Conservation (phyloP, 2,113 vertebrate genomes). For the Strix uralensis region DNA sequence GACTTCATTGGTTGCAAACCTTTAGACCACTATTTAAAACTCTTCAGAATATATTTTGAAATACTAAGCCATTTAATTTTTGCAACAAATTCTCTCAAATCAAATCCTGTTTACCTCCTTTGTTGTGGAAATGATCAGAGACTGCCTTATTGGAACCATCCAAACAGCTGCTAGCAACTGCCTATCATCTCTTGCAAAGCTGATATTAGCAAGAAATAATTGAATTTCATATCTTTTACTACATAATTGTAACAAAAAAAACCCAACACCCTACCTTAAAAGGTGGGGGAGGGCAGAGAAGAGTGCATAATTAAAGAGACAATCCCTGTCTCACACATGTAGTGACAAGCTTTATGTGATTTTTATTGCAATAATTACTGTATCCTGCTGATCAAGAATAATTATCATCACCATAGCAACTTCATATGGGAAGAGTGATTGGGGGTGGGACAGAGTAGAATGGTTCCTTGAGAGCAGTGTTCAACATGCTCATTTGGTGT, state of each 20-base stretch:
- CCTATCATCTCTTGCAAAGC: neutral
- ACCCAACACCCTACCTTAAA: neutral
- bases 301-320: conserved; percentile 30
- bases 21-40: neutral
- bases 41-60: neutral
- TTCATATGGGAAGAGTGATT: neutral
- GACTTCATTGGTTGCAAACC: neutral
- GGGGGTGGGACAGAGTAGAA: neutral
- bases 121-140: conserved; percentile 3
- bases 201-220: conserved; percentile 20
- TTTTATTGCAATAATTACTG: conserved; percentile 68
- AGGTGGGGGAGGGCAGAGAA: conserved; percentile 29
- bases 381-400: conserved; percentile 69
- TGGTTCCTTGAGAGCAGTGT: neutral
- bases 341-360: conserved; percentile 58
- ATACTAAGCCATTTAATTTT: neutral
- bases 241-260: conserved; percentile 15
- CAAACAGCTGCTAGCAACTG: neutral
- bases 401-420: conserved; percentile 70
- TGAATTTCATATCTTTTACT: conserved; percentile 28
- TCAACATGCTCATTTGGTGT: neutral
- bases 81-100: neutral
- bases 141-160: neutral
- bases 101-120: neutral
- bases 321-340: conserved; percentile 54